Base-by-base conservation (phyloP, 1,140 invertebrate species). In the Pseudoatta argentina region DNA sequence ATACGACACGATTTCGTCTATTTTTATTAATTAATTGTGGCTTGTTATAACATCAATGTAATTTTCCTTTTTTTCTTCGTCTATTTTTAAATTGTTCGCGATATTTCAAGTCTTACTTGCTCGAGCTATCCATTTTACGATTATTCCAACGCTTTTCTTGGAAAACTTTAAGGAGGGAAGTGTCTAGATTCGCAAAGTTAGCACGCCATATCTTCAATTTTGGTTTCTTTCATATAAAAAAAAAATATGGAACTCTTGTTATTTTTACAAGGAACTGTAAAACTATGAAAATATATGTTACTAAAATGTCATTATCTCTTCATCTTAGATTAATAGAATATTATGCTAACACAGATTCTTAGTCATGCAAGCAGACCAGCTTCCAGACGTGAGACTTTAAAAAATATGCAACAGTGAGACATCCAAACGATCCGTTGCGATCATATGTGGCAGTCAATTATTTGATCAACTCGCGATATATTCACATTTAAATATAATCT, bases 401-500 rank as follows among this genome's bases (percentile, higher is more conserved):
- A 71, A 76, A 83, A 76, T 14, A 7, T 8, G 18, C 3, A 55
- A 88, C 75, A 86, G 87, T 75, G 63, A n/a, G 7, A n/a, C 69
- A 88, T 89, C 88, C 55, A 89, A 85, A 88, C 24, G 30, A 85
- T 18, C 76, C 53, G n/a, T 18, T 30, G 12, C 21, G 39, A 34
- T 55, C 53, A 12, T 75, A 16, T 82, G 34, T 10, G 14, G 51
- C 21, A 73, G 39, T 72, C 66, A 72, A 85, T 85, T 87, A 63
- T 48, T 24, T 44, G 82, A 27, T 59, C 64, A 30, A 69, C 44
- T 77, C 39, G 59, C 76, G 53, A 73, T 66, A 75, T 18, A 18
- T 14, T 72, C 12, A 30, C n/a, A 10, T 34, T 79, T 51, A 67
- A 79, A 79, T 53, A 39, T 67, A 67, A 69, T 53, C 44, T 18